Evolutionary conservation across 2,113 vertebrate species (phyloP), one percentile per base, ranked within the genome.

Genomic region (Piprites chloris): DNA sequence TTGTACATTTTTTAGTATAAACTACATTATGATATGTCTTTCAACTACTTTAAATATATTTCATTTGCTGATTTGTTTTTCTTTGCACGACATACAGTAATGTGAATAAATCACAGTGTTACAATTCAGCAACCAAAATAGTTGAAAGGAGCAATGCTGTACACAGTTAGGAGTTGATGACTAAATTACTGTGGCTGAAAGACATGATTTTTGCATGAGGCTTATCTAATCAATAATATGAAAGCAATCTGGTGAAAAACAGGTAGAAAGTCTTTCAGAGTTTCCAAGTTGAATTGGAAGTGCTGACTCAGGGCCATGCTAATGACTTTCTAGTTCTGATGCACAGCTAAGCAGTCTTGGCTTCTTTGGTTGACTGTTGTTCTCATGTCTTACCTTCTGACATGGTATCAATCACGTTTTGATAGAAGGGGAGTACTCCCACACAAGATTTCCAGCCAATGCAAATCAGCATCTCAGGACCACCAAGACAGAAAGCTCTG

Each of bases 1-100:
- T 92, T 90, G 61, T 71, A 92, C 33, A 68, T 72, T 13, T 88
- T 90, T 87, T 83, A 85, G 44, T 91, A 63, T 89, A 79, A 93
- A 33, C 33, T 69, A 55, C 47, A 68, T 47, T 66, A 39, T 9
- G 55, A 21, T 50, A 44, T 58, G 30, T 56, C 47, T 86, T 87
- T 75, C 62, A 62, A 37, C 23, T 58, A 37, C 47, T 63, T 49
- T 81, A 92, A 93, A 85, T 80, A 85, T 55, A 30, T 85, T 88
- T 39, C 32, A 46, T 55, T 85, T 21, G 21, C 47, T 59, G 50
- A 9, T 85, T 49, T 66, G 14, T 89, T 93, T 95, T 82, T 53
- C 80, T 83, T 66, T 66, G 50, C 21, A 8, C 41, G 63, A 39
- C 53, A 76, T 69, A 89, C 0, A 0, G 49, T 68, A 62, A 58